These are phyloP conservation scores for Sminthurides aquaticus DNA, from an alignment of 2,888 invertebrate species.

Conservation along the genomic window DNA sequence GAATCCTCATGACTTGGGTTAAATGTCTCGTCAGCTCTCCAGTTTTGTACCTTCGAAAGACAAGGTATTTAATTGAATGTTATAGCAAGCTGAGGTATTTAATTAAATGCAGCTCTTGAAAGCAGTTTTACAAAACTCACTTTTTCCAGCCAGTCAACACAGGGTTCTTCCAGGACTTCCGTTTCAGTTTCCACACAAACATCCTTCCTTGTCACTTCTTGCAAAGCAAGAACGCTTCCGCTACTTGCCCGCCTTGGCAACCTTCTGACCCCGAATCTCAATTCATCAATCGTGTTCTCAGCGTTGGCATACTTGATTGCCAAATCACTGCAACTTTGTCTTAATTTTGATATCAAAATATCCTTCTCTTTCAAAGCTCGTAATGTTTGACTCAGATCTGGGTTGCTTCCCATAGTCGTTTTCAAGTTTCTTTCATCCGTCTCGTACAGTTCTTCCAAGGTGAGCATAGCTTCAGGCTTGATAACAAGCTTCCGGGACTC, in stretches of 20 bases:
- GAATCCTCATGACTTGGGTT: constrained; percentile 38
- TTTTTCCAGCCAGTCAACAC: constrained; percentile 41
- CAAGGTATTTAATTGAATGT: neutral
- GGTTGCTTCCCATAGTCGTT: neutral
- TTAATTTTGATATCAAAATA: constrained; percentile 33
- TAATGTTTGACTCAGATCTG: constrained; percentile 26
- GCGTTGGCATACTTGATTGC: constrained; percentile 39
- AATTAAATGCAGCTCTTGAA: too few relatives aligned
- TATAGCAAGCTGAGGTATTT: neutral
- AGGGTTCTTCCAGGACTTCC: constrained; percentile 34
- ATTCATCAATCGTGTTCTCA: constrained; percentile 38
- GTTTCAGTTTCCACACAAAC: constrained; percentile 26
- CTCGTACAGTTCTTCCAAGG: constrained; percentile 37
- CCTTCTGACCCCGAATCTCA: constrained; percentile 27
- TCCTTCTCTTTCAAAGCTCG: constrained; percentile 38
- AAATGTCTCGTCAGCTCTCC: constrained; percentile 34
- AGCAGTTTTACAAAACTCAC: too few relatives aligned
- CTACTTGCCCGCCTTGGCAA: neutral
- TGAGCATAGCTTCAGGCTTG: constrained; percentile 29
- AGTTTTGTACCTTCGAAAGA: constrained; percentile 33
- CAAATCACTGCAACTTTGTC: constrained; percentile 35
- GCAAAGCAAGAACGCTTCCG: neutral
- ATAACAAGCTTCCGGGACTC: constrained; percentile 22
- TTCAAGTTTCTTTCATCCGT: constrained; percentile 19
- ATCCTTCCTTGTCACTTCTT: constrained; percentile 18